Base-by-base conservation (phyloP, 2,797 vertebrate species). In the Lagocephalus sceleratus region DNA sequence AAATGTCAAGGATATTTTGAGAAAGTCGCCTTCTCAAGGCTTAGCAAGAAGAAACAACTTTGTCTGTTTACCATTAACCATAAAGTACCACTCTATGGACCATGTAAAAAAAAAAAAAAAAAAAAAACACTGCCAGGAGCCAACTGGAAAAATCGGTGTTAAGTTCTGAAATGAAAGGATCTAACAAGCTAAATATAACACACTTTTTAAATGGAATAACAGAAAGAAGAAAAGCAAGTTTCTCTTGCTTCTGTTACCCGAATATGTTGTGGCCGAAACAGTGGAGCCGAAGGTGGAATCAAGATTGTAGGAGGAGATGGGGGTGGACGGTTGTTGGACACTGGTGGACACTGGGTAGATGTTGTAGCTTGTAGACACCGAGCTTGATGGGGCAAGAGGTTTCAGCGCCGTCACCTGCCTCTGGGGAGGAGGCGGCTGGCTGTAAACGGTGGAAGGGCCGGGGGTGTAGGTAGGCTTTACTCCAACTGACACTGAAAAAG, bases 291-390 rank as follows among this genome's bases (percentile, higher is more conserved):
- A 92, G 9, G 90, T 83, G 20, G 90, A 85, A 47, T 84, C 82
- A 0, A 86, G 89, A 15, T 89, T 84, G 69, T 90, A 92, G 39
- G 89, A 88, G 44, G 89, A 87, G 60, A 90, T 85, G n/a, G 86
- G 73, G 0, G 88, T 85, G 15, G 84, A 80, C 1, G 78, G 66
- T 47, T 90, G 90, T 78, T 90, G 92, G 20, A 89, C 57, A 3
- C 85, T 87, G 40, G 87, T 90, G 26, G 78, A 87, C 3, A 69
- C 63, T 2, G 90, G 84, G 57, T 90, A 91, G 62, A 89, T 82
- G 73, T 84, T 89, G 73, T 89, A 92, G 76, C 76, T 92, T 67
- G 86, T 83, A 23, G 90, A 84, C 25, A 87, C 78, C 0, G 86
- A 26, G 32, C 85, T 85, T 64, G 81, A 76, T 2, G 87, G 85